Evolutionary conservation across 2,888 invertebrate species (phyloP).

Genomic region (Cyclophora albipunctata): DNA sequence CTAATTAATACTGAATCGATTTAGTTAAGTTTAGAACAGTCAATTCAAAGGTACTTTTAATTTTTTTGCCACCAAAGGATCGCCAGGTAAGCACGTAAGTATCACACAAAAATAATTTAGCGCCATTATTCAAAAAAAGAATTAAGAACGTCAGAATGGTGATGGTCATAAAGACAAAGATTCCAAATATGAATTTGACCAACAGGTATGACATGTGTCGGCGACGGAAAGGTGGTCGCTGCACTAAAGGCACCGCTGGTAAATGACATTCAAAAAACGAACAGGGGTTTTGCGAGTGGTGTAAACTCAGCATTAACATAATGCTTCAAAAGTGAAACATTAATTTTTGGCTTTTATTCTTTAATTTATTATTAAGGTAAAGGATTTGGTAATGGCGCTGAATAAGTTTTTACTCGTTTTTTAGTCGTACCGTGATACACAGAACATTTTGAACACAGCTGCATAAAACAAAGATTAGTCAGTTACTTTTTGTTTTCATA

Average conservation of each 20-base stretch:
- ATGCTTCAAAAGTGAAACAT: conserved; percentile 59
- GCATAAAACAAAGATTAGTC: too few species aligned
- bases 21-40: too few species aligned
- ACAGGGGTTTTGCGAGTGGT: conserved; percentile 52
- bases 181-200: conserved; percentile 61
- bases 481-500: too few species aligned
- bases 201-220: conserved; percentile 98
- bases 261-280: conserved; percentile 73
- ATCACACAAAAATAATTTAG: conserved; percentile 36
- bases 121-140: conserved; percentile 56
- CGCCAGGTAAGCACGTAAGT: neutral
- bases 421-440: neutral
- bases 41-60: too few species aligned
- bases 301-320: conserved; percentile 63
- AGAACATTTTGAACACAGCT: conserved; percentile 4
- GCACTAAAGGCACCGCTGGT: conserved; percentile 99
- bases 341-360: conserved; percentile 64
- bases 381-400: conserved; percentile 75
- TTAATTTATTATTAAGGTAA: conserved; percentile 58
- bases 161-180: conserved; percentile 34
- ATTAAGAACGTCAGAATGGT: conserved; percentile 15
- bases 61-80: too few species aligned
- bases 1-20: too few species aligned
- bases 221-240: conserved; percentile 95
- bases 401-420: conserved; percentile 38